phyloP scores from a whole-genome alignment of 2,888 invertebrate species.

The Plagodis dolabraria region DNA sequence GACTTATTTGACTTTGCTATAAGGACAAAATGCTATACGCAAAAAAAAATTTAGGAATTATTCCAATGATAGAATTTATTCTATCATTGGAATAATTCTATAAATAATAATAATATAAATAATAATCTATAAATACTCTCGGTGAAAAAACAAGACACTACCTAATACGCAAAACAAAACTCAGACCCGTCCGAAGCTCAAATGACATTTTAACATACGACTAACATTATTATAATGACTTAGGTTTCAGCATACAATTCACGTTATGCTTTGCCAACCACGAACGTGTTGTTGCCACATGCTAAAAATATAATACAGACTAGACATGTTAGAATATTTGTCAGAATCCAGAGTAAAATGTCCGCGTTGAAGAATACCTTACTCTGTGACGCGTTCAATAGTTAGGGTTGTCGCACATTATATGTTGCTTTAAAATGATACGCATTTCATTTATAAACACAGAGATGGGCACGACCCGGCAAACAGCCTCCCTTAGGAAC shows the following conservation, averaged over 20 bases:
- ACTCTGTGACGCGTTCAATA: constrained; percentile 18
- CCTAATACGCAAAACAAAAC: constrained; percentile 32
- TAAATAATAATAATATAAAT: too few species aligned
- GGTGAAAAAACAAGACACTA: background rate
- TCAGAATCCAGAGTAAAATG: constrained; percentile 6
- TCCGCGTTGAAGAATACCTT: background rate
- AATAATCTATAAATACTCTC: too few species aligned
- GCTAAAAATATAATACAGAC: background rate
- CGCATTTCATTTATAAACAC: constrained; percentile 82
- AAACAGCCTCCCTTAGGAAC: constrained; percentile 79
- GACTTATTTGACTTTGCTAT: too few species aligned
- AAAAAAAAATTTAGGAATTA: too few species aligned
- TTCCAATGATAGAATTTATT: too few species aligned
- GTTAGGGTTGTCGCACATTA: constrained; percentile 52
- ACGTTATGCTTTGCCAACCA: constrained; percentile 41
- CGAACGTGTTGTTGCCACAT: constrained; percentile 5
- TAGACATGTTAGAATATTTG: background rate
- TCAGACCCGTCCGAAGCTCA: constrained; percentile 49
- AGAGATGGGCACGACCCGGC: constrained; percentile 72
- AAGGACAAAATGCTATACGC: too few species aligned
- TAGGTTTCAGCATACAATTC: constrained; percentile 58
- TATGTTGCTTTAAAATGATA: constrained; percentile 73
- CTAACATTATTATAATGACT: constrained; percentile 62
- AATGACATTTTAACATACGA: constrained; percentile 48
- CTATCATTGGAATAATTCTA: too few species aligned